Conservation (phyloP, 2,888 invertebrate genomes). For the Cremastinae sp. region DNA sequence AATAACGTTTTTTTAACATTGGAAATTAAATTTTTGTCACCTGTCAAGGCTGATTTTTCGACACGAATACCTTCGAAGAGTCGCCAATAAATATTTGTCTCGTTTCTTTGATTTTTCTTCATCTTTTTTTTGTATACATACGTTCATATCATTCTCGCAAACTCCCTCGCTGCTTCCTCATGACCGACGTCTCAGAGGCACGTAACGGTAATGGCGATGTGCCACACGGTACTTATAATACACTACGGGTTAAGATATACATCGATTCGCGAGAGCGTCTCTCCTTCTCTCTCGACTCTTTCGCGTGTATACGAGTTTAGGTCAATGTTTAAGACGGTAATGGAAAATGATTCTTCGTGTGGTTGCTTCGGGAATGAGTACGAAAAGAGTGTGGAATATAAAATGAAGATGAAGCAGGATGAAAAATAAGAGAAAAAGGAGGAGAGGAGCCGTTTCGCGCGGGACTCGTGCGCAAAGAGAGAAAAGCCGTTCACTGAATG, state of each 20-base stretch:
- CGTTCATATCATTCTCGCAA: conserved; percentile 38
- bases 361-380: not conserved
- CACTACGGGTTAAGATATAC: conserved; percentile 51
- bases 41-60: too few relatives aligned
- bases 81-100: conserved; percentile 37
- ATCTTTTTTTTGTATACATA: conserved; percentile 12
- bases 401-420: not conserved
- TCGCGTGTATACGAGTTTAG: not conserved
- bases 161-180: conserved; percentile 48
- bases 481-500: conserved; percentile 54
- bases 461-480: conserved; percentile 18
- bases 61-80: too few relatives aligned
- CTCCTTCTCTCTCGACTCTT: conserved; percentile 33
- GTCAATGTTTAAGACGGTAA: conserved; percentile 4
- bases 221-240: conserved; percentile 56
- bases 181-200: conserved; percentile 44
- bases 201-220: conserved; percentile 63
- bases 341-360: conserved; percentile 7
- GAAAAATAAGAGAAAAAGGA: conserved; percentile 19
- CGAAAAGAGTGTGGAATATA: not conserved
- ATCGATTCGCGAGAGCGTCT: conserved; percentile 46
- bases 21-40: too few relatives aligned
- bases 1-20: not conserved
- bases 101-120: conserved; percentile 12
- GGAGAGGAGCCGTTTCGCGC: not conserved